Percentiles rank a stretch among this genome's conserved stretches.
Evolutionary conservation across 2,888 invertebrate species (phyloP).

Genomic region (Macrophya alboannulata): DNA sequence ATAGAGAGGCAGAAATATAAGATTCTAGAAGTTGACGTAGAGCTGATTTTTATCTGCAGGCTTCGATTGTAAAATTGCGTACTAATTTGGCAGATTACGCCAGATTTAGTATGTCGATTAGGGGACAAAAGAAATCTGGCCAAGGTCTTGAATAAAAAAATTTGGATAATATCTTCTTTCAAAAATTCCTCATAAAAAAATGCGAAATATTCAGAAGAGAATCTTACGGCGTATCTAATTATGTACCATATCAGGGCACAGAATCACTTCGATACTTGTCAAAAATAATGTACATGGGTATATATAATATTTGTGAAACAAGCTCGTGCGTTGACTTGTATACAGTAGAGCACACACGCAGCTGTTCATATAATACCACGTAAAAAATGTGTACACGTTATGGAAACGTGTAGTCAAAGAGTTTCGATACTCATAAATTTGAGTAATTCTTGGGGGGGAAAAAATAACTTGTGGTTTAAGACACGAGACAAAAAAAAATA

Average conservation of each 20-base stretch:
- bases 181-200: background rate
- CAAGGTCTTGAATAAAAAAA: background rate
- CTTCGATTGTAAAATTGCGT: background rate
- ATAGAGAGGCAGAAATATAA: background rate
- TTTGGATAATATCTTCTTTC: background rate
- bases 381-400: background rate
- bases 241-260: background rate
- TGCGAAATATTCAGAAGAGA: background rate
- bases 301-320: background rate
- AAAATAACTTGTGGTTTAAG: background rate
- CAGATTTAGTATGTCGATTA: background rate
- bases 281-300: background rate
- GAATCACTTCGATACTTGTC: background rate
- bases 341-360: background rate
- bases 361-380: background rate
- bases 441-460: background rate
- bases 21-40: background rate
- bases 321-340: background rate
- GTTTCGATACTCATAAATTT: background rate
- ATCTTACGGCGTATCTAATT: background rate
- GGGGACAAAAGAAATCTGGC: background rate
- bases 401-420: background rate
- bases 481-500: background rate
- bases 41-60: background rate
- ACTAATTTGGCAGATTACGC: background rate